Percentiles rank a stretch among this genome's conserved stretches.
These are phyloP conservation scores for Enteromius afrohamiltoni DNA, from an alignment of 2,797 vertebrate genomes.

Conservation along the genomic window DNA sequence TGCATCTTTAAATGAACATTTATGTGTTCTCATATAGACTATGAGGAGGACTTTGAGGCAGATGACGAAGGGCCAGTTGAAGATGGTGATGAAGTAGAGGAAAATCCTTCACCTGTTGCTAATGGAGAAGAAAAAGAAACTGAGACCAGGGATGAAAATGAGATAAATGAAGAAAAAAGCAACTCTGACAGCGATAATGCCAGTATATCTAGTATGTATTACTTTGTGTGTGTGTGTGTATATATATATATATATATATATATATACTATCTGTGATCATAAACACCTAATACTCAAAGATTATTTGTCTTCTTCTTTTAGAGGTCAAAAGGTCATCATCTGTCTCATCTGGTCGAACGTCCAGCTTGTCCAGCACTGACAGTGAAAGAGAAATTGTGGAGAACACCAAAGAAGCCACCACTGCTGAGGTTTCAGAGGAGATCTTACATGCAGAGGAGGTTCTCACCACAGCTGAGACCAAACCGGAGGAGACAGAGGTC, in stretches of 20 bases:
- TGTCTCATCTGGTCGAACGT: slow-evolving; percentile 67
- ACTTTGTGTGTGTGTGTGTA: no score
- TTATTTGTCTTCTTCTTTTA: slow-evolving; percentile 12
- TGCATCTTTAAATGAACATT: neutral
- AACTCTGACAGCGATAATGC: slow-evolving; percentile 73
- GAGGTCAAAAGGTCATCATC: slow-evolving; percentile 69
- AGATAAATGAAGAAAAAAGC: slow-evolving; percentile 60
- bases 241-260: no score
- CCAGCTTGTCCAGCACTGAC: slow-evolving; percentile 72
- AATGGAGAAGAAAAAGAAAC: slow-evolving; percentile 64
- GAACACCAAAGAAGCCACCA: slow-evolving; percentile 55
- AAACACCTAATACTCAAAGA: neutral
- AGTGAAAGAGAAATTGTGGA: slow-evolving; percentile 61
- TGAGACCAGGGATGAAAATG: slow-evolving; percentile 63
- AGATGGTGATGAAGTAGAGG: slow-evolving; percentile 67
- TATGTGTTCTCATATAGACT: slow-evolving; percentile 77
- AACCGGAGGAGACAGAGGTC: slow-evolving; percentile 53
- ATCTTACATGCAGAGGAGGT: slow-evolving; percentile 48
- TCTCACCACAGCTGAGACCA: slow-evolving; percentile 30
- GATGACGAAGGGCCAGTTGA: slow-evolving; percentile 82
- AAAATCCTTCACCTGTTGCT: slow-evolving; percentile 66
- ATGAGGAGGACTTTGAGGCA: slow-evolving; percentile 93
- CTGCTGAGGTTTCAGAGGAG: slow-evolving; percentile 57
- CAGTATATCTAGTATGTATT: slow-evolving; percentile 73
- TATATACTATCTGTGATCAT: neutral